phyloP scores from a whole-genome alignment of 2,888 invertebrate genomes.

The Cacoxenus indagator region DNA sequence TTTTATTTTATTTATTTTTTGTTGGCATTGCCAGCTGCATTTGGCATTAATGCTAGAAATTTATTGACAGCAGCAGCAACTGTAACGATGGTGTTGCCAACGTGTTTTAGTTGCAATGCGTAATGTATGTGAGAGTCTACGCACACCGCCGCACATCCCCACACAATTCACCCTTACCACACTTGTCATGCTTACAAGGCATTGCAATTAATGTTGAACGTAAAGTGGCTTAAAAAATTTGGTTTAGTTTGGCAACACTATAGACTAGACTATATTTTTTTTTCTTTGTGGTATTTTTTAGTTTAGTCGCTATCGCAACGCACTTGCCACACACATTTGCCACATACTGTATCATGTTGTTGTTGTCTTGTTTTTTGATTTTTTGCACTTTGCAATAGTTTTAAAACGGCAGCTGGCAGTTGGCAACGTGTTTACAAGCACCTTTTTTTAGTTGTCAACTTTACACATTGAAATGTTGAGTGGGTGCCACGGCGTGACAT shows the following conservation, averaged over 20 bases:
- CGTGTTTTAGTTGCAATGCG: constrained; percentile 31
- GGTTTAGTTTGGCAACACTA: not conserved
- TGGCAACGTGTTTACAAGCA: too few relatives aligned
- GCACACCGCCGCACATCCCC: not conserved
- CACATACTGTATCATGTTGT: not conserved
- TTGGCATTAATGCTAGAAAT: constrained; percentile 49
- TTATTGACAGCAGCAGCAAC: constrained; percentile 42
- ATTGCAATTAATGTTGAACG: not conserved
- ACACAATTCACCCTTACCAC: not conserved
- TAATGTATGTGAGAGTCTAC: not conserved
- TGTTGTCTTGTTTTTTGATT: not conserved
- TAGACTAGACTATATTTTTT: not conserved
- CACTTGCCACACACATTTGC: not conserved
- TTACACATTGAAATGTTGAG: not conserved
- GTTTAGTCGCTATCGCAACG: constrained; percentile 21
- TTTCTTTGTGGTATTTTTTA: not conserved
- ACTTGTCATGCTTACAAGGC: constrained; percentile 1
- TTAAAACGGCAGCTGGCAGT: not conserved
- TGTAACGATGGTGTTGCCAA: constrained; percentile 26
- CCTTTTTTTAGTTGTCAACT: not conserved
- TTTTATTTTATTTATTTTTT: not conserved
- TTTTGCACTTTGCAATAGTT: not conserved
- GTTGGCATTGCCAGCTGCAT: constrained; percentile 43
- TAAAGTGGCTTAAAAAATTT: not conserved
- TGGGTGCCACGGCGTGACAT: too few relatives aligned